phyloP scores from a whole-genome alignment of 2,888 invertebrate species.

The Tineola bisselliella region DNA sequence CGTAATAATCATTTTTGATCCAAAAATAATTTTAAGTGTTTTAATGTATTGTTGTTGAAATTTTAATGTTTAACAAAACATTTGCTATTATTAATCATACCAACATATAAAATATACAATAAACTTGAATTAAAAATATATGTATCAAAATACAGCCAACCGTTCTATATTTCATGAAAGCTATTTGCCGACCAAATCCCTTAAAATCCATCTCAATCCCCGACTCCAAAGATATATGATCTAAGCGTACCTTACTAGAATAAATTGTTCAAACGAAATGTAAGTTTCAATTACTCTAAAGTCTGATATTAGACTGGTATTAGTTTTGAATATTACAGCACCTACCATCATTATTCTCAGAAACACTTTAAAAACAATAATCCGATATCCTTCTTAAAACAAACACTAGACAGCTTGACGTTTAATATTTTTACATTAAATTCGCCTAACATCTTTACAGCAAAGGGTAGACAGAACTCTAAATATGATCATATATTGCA shows the following conservation, averaged over 20 bases:
- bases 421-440: too few species aligned
- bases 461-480: too few species aligned
- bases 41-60: background rate
- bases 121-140: background rate
- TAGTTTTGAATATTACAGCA: too few species aligned
- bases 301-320: too few species aligned
- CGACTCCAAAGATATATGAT: background rate
- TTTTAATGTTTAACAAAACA: background rate
- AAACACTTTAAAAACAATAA: too few species aligned
- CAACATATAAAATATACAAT: background rate
- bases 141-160: background rate
- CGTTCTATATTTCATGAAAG: background rate
- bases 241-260: background rate
- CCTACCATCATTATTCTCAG: too few species aligned
- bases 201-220: slow-evolving; percentile 1
- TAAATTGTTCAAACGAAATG: background rate
- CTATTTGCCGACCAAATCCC: slow-evolving; percentile 9
- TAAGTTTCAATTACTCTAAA: background rate
- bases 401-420: too few species aligned
- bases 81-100: background rate
- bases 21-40: background rate
- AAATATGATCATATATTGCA: too few species aligned
- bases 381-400: too few species aligned
- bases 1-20: background rate
- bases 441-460: too few species aligned